Percentiles rank a stretch among this genome's conserved stretches.
phyloP scores from a whole-genome alignment of 2,113 vertebrate genomes.

The Chionomys nivalis region DNA sequence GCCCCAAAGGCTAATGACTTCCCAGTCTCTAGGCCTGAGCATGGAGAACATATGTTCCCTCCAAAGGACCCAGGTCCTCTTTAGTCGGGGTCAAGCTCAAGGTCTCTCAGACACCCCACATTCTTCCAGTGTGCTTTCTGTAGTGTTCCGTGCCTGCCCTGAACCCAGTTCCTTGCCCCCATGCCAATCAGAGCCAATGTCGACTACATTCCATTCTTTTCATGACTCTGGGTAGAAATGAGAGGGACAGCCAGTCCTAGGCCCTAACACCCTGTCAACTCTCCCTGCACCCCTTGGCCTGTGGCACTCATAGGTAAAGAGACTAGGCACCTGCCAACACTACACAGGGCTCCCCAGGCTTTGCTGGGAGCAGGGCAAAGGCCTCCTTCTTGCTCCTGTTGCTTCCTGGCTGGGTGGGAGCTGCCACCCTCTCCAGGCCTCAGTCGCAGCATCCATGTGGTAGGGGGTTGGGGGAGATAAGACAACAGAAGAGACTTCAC shows the following conservation, averaged over 20 bases:
- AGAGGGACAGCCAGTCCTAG: not conserved
- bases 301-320: not conserved
- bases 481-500: no score
- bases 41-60: not conserved
- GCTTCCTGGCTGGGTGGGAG: no score
- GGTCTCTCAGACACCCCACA: not conserved
- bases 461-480: no score
- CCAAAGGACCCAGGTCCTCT: not conserved
- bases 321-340: not conserved
- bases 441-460: not conserved
- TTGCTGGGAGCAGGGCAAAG: not conserved
- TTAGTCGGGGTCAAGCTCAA: not conserved
- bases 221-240: not conserved
- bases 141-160: no score
- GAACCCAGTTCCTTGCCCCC: not conserved
- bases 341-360: not conserved
- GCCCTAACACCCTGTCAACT: not conserved
- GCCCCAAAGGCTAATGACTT: not conserved
- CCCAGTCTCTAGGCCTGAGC: no score
- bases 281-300: not conserved
- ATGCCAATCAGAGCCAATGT: no score
- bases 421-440: not conserved
- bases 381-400: not conserved
- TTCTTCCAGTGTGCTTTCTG: rapidly evolving
- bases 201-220: no score